Evolutionary conservation across 2,888 invertebrate genomes (phyloP).

Genomic region (Mesoligia furuncula): DNA sequence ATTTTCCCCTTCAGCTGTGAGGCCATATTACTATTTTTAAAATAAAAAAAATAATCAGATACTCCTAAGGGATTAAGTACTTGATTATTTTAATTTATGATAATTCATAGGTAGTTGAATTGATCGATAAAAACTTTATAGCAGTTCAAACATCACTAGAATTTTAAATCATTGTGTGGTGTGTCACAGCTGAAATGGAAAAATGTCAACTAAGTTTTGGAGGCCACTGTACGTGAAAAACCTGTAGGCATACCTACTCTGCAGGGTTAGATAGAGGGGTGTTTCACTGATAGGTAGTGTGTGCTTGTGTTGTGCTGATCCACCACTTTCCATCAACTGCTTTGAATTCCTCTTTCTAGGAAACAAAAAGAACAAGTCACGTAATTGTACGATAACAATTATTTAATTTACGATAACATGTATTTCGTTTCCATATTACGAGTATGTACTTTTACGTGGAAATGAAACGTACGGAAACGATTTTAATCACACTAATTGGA

Average conservation of each 20-base stretch:
- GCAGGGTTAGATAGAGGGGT: background rate
- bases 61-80: background rate
- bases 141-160: too few relatives aligned
- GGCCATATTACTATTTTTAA: too few relatives aligned
- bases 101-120: too few relatives aligned
- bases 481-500: slow-evolving; percentile 61
- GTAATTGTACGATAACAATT: too few relatives aligned
- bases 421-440: slow-evolving; percentile 48
- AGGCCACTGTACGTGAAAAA: background rate
- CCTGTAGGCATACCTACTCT: background rate
- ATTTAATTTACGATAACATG: too few relatives aligned
- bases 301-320: background rate
- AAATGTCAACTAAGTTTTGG: background rate
- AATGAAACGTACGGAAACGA: slow-evolving; percentile 56
- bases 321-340: background rate
- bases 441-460: slow-evolving; percentile 26
- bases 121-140: too few relatives aligned
- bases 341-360: slow-evolving; percentile 6
- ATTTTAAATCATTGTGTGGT: too few relatives aligned
- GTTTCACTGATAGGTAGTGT: background rate
- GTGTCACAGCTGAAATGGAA: background rate
- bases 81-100: background rate
- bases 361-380: slow-evolving; percentile 28
- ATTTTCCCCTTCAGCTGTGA: background rate
- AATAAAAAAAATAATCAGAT: background rate